Evolutionary conservation across 1,140 invertebrate species (phyloP), one percentile per base, ranked within the genome.

Genomic region (Macrocentrus cingulum): DNA sequence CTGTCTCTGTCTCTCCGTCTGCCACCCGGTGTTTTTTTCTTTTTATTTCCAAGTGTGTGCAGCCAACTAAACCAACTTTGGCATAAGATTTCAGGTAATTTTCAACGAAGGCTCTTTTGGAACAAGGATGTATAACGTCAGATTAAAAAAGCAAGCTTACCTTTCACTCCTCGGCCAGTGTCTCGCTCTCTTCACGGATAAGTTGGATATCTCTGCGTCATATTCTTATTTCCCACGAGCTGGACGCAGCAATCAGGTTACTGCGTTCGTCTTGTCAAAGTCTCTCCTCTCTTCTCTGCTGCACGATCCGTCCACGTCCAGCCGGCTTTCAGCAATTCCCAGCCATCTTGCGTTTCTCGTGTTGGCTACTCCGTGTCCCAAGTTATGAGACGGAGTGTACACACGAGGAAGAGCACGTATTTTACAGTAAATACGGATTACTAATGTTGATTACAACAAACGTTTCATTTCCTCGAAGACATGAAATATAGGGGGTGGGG

Each of bases 111-210:
- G 4, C 25, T 5, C 4, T 29, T 29, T 29, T 29, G 25, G 25
- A 29, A 9, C 25, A 29, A 29, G 25, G 25, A 29, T 29, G 9
- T 9, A 29, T 29, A 29, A 29, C 25, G 25, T 29, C 25, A 29
- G 9, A 29, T 9, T 29, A 9, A 29, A 29, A 29, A 29, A 29
- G 9, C 4, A 29, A 29, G 25, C 61, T 49, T 59, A 72, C 70
- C 70, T 72, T 66, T 70, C 69, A 62, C 60, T 70, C 66, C 65
- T 69, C 65, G 70, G 66, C 67, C 70, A 68, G 68, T 65, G 66
- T 71, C 69, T 71, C 70, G 68, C 67, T 68, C 59, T 67, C 60
- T 67, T 71, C 62, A 73, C 66, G 67, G 69, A 71, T 67, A 63
- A 65, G 66, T 60, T 66, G 63, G 64, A 57, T 70, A 63, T 56